Evolutionary conservation across 2,113 vertebrate genomes (phyloP).

Genomic region (Dryoscopus gambensis): DNA sequence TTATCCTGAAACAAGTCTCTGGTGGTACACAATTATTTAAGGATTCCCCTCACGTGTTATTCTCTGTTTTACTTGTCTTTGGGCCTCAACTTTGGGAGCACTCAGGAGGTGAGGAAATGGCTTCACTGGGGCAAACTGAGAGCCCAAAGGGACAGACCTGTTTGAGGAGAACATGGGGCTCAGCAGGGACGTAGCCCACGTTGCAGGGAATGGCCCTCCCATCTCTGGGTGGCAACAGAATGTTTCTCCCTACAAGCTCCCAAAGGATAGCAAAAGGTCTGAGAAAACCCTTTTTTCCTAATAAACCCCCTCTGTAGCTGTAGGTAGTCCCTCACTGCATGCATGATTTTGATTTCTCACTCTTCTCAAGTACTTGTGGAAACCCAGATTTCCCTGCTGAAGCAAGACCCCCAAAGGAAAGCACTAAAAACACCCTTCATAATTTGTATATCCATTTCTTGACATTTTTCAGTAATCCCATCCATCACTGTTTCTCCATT

Average conservation of each 20-base stretch:
- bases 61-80: neutral
- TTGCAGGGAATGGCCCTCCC: neutral
- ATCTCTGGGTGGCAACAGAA: neutral
- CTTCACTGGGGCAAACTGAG: neutral
- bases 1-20: neutral
- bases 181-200: fast-evolving
- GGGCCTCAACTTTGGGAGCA: neutral
- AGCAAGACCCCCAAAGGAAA: neutral
- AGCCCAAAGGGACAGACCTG: neutral
- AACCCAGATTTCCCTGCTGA: neutral
- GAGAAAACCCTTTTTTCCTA: neutral
- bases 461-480: neutral
- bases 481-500: neutral
- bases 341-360: neutral
- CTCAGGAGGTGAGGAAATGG: neutral
- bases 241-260: neutral
- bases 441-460: neutral
- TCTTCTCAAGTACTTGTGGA: neutral
- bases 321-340: neutral
- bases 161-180: neutral
- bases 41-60: neutral
- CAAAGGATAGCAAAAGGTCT: neutral
- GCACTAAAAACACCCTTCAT: neutral
- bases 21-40: neutral
- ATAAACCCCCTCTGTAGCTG: neutral